Evolutionary conservation across 2,797 vertebrate species (phyloP).

Genomic region (Falco cherrug): DNA sequence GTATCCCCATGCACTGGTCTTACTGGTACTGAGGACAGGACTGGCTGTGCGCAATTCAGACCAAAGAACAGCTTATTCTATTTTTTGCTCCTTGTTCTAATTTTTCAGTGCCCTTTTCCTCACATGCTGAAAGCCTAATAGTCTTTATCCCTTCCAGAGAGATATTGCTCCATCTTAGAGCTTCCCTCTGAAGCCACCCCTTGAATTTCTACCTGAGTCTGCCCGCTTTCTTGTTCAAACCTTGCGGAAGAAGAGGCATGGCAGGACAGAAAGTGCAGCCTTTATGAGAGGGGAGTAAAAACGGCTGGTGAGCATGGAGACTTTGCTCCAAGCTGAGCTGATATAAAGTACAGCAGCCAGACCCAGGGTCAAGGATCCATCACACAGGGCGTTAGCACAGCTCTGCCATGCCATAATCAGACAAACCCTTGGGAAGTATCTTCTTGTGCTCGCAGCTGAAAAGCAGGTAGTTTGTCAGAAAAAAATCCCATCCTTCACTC

Average conservation of each 20-base stretch:
- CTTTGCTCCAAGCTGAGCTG: not conserved
- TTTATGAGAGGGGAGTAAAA: not conserved
- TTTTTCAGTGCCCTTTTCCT: not conserved
- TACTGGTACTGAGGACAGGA: too few species aligned
- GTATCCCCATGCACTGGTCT: not conserved
- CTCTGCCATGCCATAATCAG: not conserved
- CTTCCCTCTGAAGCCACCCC: not conserved
- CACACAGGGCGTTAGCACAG: not conserved
- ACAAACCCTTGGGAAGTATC: not conserved
- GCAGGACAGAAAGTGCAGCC: too few species aligned
- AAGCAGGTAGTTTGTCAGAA: not conserved
- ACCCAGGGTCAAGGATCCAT: not conserved
- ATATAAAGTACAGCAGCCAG: not conserved
- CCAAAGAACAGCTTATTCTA: not conserved
- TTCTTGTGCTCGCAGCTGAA: not conserved
- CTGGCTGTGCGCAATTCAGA: fast-evolving
- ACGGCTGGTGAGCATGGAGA: fast-evolving
- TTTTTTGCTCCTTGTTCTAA: not conserved
- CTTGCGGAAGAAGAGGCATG: not conserved
- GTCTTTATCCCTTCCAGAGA: not conserved
- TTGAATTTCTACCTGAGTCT: not conserved
- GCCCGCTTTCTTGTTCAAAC: not conserved
- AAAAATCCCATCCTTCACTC: constrained; percentile 24
- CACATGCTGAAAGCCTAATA: not conserved
- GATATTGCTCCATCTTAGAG: not conserved